Percentiles rank a stretch among this genome's conserved stretches.
phyloP scores from a whole-genome alignment of 2,113 vertebrate species.

The Thalassarche chlororhynchos region DNA sequence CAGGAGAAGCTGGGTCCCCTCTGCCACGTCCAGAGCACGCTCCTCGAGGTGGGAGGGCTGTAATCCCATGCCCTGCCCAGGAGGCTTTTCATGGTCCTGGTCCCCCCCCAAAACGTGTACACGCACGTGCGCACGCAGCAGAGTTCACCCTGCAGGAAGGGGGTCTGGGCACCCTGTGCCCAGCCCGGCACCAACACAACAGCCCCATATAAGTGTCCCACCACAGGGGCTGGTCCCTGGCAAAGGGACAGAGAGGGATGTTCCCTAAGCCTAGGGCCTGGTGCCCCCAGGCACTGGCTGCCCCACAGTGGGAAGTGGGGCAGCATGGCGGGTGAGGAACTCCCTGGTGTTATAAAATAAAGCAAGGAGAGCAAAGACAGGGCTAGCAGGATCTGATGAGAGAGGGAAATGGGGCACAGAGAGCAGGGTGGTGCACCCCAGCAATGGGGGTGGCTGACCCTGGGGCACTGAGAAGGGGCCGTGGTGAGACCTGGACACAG shows the following conservation, averaged over 20 bases:
- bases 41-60: background rate
- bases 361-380: background rate
- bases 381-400: background rate
- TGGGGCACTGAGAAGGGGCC: rapidly evolving
- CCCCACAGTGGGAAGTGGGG: background rate
- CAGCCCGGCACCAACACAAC: background rate
- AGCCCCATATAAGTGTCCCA: background rate
- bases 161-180: background rate
- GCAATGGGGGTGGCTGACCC: background rate
- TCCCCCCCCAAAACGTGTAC: rapidly evolving
- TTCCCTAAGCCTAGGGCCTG: background rate
- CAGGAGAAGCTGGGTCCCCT: background rate
- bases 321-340: background rate
- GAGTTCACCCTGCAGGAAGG: background rate
- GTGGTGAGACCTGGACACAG: rapidly evolving
- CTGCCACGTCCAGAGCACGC: background rate
- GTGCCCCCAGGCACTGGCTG: background rate
- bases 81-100: background rate
- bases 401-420: background rate
- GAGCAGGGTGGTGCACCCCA: background rate
- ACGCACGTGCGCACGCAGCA: rapidly evolving
- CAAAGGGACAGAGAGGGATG: rapidly evolving
- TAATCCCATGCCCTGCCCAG: background rate
- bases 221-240: background rate
- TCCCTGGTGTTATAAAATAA: background rate